Conservation (phyloP, 2,888 invertebrate genomes). For the Timema podura region DNA sequence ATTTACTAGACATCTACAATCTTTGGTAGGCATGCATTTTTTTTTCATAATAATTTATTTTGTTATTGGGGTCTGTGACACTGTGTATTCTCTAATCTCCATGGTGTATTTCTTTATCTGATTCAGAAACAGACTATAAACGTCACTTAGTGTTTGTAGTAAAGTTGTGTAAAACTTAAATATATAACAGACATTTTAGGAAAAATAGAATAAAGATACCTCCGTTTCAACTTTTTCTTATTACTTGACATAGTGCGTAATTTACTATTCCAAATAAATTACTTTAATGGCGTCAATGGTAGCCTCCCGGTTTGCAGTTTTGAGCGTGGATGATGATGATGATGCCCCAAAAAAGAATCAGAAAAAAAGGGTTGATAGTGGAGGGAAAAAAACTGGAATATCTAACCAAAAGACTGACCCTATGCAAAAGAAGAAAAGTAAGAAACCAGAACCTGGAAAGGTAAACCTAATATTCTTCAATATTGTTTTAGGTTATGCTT, state of each 20-base stretch:
- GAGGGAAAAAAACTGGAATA: constrained; percentile 37
- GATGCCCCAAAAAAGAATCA: constrained; percentile 45
- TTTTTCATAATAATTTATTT: too few species aligned
- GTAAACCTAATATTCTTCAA: constrained; percentile 14
- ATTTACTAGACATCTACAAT: too few species aligned
- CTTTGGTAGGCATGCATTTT: too few species aligned
- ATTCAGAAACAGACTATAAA: too few species aligned
- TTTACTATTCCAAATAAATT: not conserved
- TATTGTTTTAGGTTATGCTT: not conserved
- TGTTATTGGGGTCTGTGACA: too few species aligned
- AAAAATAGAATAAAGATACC: too few species aligned
- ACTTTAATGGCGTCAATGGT: constrained; percentile 40
- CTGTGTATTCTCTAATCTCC: too few species aligned
- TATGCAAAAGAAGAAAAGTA: constrained; percentile 36
- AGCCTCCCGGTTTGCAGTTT: constrained; percentile 69
- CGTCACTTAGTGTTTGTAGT: too few species aligned
- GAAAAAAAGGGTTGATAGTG: constrained; percentile 40
- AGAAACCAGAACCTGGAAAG: constrained; percentile 30
- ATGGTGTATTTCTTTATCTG: too few species aligned
- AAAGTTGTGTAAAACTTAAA: too few species aligned
- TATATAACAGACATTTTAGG: too few species aligned
- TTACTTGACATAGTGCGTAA: not conserved
- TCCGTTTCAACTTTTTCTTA: too few species aligned
- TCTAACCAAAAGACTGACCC: constrained; percentile 19
- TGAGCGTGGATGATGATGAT: constrained; percentile 71